Conservation (phyloP, 1,140 invertebrate species). For the Aporrectodea caliginosa region DNA sequence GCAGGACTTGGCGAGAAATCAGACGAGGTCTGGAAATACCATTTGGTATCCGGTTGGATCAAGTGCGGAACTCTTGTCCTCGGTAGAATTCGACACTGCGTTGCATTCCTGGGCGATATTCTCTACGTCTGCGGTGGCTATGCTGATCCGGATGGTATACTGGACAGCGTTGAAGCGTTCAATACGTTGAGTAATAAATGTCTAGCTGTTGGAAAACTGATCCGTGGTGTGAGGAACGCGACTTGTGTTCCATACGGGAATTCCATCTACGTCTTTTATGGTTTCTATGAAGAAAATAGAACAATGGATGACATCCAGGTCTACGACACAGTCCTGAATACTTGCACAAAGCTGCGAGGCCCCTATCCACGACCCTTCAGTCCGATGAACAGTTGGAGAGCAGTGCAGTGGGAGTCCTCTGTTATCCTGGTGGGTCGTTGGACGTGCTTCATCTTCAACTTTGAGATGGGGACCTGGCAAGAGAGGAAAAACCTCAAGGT, state of each 20-base stretch:
- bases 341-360: not conserved
- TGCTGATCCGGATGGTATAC: not conserved
- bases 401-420: not conserved
- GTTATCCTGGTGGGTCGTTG: not conserved
- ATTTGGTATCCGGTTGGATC: not conserved
- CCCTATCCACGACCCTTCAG: not conserved
- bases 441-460: not conserved
- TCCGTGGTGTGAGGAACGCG: not conserved
- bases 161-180: not conserved
- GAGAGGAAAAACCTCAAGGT: not conserved
- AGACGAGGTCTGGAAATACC: not conserved
- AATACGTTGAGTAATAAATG: not conserved
- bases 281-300: not conserved
- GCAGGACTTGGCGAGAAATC: not conserved
- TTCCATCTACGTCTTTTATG: not conserved
- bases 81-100: not conserved
- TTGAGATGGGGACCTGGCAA: not conserved
- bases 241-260: not conserved
- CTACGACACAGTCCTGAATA: not conserved
- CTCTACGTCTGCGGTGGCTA: not conserved
- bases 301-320: not conserved
- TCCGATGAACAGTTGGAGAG: not conserved
- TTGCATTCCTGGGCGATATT: not conserved
- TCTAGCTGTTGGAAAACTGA: not conserved
- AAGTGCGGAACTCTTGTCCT: not conserved